Conservation (phyloP, 2,113 vertebrate genomes). For the Azemiops feae region DNA sequence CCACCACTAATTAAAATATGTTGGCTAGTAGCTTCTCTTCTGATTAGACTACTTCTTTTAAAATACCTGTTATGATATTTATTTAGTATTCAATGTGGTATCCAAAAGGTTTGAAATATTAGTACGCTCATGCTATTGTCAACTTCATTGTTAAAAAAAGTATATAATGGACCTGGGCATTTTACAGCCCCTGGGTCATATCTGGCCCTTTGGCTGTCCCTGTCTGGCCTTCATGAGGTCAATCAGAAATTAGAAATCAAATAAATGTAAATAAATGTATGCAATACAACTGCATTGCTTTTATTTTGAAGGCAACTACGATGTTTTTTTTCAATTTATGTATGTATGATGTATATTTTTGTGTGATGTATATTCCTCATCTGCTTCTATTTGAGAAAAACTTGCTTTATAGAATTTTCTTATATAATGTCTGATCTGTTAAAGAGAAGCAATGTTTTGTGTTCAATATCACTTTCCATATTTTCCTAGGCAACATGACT, state of each 20-base stretch:
- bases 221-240: too few species aligned
- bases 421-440: not conserved
- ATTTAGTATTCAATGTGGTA: not conserved
- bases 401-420: not conserved
- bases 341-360: not conserved
- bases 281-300: too few species aligned
- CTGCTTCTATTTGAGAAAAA: not conserved
- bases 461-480: not conserved
- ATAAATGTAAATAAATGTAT: too few species aligned
- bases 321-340: too few species aligned
- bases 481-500: not conserved
- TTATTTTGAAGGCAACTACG: too few species aligned
- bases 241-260: too few species aligned
- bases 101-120: not conserved
- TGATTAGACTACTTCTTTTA: not conserved
- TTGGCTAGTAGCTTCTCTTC: not conserved
- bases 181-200: too few species aligned
- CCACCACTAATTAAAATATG: not conserved
- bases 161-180: too few species aligned
- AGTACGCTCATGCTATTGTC: not conserved
- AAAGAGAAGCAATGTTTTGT: not conserved
- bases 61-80: not conserved
- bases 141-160: not conserved
- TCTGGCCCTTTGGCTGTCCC: too few species aligned
- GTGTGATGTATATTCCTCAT: constrained; percentile 34